Conservation (phyloP, 2,888 invertebrate species). For the Cephus rjabovi region DNA sequence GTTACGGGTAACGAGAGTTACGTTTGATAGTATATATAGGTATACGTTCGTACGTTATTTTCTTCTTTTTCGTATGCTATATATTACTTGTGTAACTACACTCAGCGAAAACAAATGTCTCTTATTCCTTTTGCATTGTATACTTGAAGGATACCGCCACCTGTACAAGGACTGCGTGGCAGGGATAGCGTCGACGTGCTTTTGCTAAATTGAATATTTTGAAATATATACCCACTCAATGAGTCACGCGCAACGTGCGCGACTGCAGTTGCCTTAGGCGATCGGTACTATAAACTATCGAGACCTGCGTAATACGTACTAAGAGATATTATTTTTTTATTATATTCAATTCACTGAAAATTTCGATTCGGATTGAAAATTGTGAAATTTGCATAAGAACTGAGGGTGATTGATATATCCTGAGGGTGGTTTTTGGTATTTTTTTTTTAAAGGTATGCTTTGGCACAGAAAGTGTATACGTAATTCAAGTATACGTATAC, state of each 20-base stretch:
- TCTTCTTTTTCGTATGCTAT: not conserved
- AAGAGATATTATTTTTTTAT: too few species aligned
- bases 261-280: not conserved
- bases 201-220: not conserved
- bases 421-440: not conserved
- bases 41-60: not conserved
- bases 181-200: not conserved
- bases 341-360: too few species aligned
- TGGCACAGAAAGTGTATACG: not conserved
- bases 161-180: not conserved
- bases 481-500: not conserved
- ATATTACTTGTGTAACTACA: not conserved
- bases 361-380: too few species aligned
- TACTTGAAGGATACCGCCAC: not conserved
- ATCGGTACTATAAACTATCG: not conserved
- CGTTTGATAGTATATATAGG: not conserved
- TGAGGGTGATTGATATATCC: too few species aligned
- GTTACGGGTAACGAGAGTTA: not conserved
- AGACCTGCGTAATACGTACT: too few species aligned
- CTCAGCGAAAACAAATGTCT: not conserved
- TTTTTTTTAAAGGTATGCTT: not conserved
- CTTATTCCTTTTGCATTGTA: not conserved
- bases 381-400: not conserved
- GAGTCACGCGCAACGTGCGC: not conserved
- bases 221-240: not conserved